Base-by-base conservation (phyloP, 2,797 vertebrate genomes). In the Thunnus albacares region DNA sequence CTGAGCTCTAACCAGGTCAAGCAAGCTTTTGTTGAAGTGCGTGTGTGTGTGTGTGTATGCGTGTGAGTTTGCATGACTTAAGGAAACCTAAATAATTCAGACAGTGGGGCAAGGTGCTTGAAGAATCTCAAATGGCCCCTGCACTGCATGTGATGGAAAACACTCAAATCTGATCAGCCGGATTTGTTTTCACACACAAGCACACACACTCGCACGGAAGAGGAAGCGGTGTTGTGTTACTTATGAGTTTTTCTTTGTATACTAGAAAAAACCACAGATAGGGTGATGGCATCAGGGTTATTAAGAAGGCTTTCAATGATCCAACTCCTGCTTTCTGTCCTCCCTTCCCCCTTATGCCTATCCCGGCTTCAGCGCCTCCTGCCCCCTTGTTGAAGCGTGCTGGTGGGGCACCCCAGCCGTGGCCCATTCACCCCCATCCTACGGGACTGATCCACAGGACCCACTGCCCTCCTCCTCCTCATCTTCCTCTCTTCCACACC, bases 81-180 rank as follows among this genome's bases (percentile, higher is more conserved):
- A 94, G 91, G 91, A 94, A 94, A 80, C 86, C 76, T 94, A 67
- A 94, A 94, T 94, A 88, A 95, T 95, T 94, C 74, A 95, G 43
- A 52, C 9, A 18, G 57, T 26, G 55, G 85, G 49, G 70, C 85
- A 78, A 84, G 89, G 84, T 88, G 85, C 91, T 90, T 83, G 79
- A 90, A 83, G 91, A 95, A 93, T 95, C 96, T 96, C 95, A 89
- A 93, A 93, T 96, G 92, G 93, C 95, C 82, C 86, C 87, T 94
- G 87, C 85, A 90, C 93, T 93, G 90, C 49, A 63, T 91, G 90
- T 86, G 92, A 95, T 95, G 94, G 94, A 95, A 96, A 95, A 93
- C 85, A 87, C 90, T 94, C 92, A 95, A 96, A 96, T 96, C 95
- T 95, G 94, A 96, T 95, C 94, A 81, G 92, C 80, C 80, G 90